Evolutionary conservation across 2,888 invertebrate species (phyloP), one percentile per base, ranked within the genome.

Genomic region (Amphipoea lucens): DNA sequence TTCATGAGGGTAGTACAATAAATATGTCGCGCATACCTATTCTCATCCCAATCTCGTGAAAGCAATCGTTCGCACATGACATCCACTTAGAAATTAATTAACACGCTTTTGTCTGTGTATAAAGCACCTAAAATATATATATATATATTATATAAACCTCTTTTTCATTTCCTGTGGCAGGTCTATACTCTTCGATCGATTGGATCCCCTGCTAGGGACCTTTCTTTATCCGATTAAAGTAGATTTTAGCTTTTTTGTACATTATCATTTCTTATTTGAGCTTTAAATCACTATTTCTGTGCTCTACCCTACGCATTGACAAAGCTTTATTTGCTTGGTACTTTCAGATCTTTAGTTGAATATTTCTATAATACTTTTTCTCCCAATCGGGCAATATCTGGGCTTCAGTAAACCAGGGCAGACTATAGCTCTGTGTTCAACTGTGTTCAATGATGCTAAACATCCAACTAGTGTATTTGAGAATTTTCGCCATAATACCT

Each of bases 1-100:
- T 74, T 40, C 57, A 60, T 36, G 63, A 40, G 63, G n/a, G 5
- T 74, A 23, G 23, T 74, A 42, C 67, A 67, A 36, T 67, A 76
- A 40, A 74, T 54, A 48, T 66, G 20, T 78, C n/a, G 45, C 36
- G 17, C 57, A 68, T 54, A 42, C 63, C 14, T 42, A 62, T 51
- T 76, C 29, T 75, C 42, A 51, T 63, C 36, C 29, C 40, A 57
- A 57, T 74, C 29, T 67, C n/a, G 67, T 76, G 42, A 54, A 79
- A 69, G 65, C 62, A 75, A 72, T 79, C 63, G 57, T 76, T 71
- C 66, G n/a, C 76, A 67, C 74, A 63, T 80, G 51, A 69, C 73
- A 73, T 48, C 68, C 42, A 71, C 48, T 78, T 70, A 67, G 63
- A 81, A 81, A 84, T 83, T 81, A 78, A 84, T 84, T 63, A 81